These are phyloP conservation scores for Terebella lapidaria DNA, from an alignment of 2,888 invertebrate species.

Conservation along the genomic window DNA sequence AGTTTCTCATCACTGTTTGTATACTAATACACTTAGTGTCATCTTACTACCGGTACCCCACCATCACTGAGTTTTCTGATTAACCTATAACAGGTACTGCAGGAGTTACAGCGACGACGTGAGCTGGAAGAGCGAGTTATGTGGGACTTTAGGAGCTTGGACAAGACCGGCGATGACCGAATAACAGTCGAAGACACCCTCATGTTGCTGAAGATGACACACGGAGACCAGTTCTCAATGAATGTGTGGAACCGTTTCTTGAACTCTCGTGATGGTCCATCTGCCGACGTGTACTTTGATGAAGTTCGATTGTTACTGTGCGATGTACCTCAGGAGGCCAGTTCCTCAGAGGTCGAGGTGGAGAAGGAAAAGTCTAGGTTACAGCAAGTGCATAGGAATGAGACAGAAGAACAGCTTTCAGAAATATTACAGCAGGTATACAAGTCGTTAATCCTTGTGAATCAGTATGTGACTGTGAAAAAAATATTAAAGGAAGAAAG, in stretches of 20 bases:
- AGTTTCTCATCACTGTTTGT: too few relatives aligned
- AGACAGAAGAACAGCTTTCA: not conserved
- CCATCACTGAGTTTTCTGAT: too few relatives aligned
- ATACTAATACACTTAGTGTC: not conserved
- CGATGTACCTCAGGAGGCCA: conserved; percentile 22
- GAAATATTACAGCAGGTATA: not conserved
- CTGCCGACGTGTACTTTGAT: conserved; percentile 38
- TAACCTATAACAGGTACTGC: too few relatives aligned
- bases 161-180: conserved; percentile 24
- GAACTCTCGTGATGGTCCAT: conserved; percentile 26
- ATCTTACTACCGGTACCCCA: not conserved
- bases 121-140: conserved; percentile 37
- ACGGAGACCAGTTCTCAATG: conserved; percentile 39
- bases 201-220: conserved; percentile 39
- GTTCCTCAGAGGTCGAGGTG: not conserved
- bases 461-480: not conserved
- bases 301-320: conserved; percentile 41
- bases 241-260: conserved; percentile 39
- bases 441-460: not conserved
- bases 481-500: not conserved
- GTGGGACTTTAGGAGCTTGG: conserved; percentile 39
- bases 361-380: conserved; percentile 3
- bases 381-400: not conserved
- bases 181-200: conserved; percentile 38
- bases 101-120: conserved; percentile 35